Evolutionary conservation across 2,113 vertebrate genomes (phyloP).

Genomic region (Struthidea cinerea): DNA sequence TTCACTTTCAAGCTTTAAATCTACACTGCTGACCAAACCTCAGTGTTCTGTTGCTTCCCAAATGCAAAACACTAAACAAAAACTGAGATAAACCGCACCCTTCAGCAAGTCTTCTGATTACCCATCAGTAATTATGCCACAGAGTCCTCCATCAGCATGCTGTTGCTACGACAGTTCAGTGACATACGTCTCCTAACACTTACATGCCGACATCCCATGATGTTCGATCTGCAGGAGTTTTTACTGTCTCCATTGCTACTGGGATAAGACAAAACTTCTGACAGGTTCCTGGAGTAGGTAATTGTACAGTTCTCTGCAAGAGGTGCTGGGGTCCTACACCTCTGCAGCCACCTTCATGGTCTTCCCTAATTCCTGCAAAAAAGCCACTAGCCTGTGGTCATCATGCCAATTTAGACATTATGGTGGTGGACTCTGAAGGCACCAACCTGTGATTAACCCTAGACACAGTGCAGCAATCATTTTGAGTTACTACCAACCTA

Average conservation of each 20-base stretch:
- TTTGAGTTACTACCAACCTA: not conserved
- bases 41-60: not conserved
- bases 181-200: not conserved
- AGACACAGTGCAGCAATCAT: not conserved
- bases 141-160: not conserved
- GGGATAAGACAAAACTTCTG: not conserved
- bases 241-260: not conserved
- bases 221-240: not conserved
- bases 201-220: not conserved
- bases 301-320: not conserved
- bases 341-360: not conserved
- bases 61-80: not conserved
- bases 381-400: not conserved
- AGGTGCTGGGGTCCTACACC: not conserved
- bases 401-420: not conserved
- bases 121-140: not conserved
- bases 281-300: not conserved
- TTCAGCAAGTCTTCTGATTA: accelerated
- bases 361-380: not conserved
- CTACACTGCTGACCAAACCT: not conserved
- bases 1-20: not conserved
- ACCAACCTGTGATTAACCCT: not conserved
- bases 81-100: not conserved
- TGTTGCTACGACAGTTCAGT: not conserved
- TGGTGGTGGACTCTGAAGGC: not conserved